Conservation (phyloP, 2,113 vertebrate species). For the Pygoscelis adeliae region DNA sequence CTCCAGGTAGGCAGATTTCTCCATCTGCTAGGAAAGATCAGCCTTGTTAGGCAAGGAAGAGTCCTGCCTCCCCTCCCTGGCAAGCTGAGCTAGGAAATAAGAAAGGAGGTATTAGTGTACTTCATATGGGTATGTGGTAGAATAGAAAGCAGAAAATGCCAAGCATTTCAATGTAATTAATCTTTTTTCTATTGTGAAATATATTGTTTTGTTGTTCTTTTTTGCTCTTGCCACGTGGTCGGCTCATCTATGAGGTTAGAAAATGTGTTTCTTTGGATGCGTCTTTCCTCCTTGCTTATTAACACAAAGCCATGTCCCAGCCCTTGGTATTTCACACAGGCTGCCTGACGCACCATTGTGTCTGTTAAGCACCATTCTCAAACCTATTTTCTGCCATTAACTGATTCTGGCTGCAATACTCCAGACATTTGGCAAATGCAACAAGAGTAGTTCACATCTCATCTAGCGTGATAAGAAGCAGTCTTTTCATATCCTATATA, state of each 20-base stretch:
- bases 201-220: neutral
- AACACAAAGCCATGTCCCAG: neutral
- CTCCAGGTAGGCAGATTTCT: neutral
- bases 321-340: neutral
- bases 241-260: neutral
- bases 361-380: neutral
- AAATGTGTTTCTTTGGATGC: neutral
- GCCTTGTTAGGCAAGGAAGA: neutral
- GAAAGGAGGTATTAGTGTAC: neutral
- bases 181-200: neutral
- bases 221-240: neutral
- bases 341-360: neutral
- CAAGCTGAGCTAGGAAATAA: neutral
- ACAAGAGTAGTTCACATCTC: neutral
- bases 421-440: neutral
- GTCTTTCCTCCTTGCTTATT: neutral
- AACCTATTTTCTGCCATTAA: neutral
- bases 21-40: neutral
- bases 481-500: constrained; percentile 20
- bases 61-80: neutral
- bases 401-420: neutral
- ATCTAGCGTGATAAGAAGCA: neutral
- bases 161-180: neutral
- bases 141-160: neutral
- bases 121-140: neutral